These are phyloP conservation scores for Drymonia ruficornis DNA, from an alignment of 2,888 invertebrate genomes.

Conservation along the genomic window DNA sequence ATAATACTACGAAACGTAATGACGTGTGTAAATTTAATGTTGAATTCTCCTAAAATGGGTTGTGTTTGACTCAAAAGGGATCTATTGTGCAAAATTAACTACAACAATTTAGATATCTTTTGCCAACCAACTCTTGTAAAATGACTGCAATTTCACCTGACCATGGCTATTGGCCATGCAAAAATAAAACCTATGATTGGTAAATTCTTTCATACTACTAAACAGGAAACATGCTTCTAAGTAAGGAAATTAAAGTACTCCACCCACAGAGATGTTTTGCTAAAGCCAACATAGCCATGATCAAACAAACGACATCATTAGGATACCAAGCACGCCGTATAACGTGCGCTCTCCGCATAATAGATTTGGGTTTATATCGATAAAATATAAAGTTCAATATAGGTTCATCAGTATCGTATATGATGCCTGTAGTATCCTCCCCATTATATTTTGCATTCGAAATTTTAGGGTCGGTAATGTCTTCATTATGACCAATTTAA, in stretches of 20 bases:
- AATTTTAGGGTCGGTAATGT: no score
- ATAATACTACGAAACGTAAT: neutral
- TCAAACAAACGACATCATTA: constrained; percentile 39
- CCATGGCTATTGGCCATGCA: no score
- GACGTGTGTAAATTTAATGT: neutral
- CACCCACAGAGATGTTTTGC: constrained; percentile 15
- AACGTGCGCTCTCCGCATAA: constrained; percentile 9
- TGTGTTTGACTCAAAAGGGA: neutral
- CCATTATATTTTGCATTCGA: no score
- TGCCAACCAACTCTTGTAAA: no score
- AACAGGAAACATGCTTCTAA: neutral
- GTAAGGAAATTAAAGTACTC: neutral
- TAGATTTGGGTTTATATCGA: neutral
- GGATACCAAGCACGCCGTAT: constrained; percentile 34
- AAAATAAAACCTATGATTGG: no score
- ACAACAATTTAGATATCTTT: neutral
- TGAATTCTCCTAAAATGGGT: neutral
- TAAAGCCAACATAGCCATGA: constrained; percentile 21
- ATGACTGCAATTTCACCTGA: no score
- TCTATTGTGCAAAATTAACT: neutral
- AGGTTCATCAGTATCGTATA: neutral
- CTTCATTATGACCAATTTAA: no score
- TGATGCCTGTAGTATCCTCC: constrained; percentile 11
- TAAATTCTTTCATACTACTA: no score
- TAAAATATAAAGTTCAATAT: no score